Evolutionary conservation across 2,113 vertebrate species (phyloP).

Genomic region (Centropristis striata): DNA sequence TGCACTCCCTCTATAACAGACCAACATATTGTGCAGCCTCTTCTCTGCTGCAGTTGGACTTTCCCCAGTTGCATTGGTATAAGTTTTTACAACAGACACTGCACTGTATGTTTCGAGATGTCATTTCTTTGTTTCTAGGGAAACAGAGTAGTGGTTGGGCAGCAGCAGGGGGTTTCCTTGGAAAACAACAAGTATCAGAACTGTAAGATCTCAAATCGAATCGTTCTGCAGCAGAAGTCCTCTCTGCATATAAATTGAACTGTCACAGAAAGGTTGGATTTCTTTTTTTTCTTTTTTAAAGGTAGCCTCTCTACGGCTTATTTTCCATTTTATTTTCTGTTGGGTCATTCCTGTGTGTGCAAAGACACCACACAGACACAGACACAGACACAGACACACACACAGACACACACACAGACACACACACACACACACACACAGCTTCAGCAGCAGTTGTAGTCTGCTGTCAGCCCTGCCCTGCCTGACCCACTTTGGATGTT

Average conservation of each 20-base stretch:
- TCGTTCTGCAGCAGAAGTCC: slow-evolving; percentile 33
- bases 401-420: slow-evolving; percentile 46
- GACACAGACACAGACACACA: slow-evolving; percentile 31
- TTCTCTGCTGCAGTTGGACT: slow-evolving; percentile 29
- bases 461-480: slow-evolving; percentile 64
- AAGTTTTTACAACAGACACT: slow-evolving; percentile 39
- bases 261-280: slow-evolving; percentile 42
- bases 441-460: slow-evolving; percentile 56
- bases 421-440: slow-evolving; percentile 40
- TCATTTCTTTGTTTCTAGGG: slow-evolving; percentile 68
- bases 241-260: slow-evolving; percentile 52
- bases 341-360: slow-evolving; percentile 32
- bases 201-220: slow-evolving; percentile 33
- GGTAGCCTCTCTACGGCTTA: slow-evolving; percentile 5
- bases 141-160: slow-evolving; percentile 55
- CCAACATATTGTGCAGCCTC: neutral
- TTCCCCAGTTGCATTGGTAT: slow-evolving; percentile 17
- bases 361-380: slow-evolving; percentile 41
- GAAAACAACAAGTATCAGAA: slow-evolving; percentile 41
- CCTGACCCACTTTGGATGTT: slow-evolving; percentile 80
- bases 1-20: neutral
- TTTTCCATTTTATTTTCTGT: slow-evolving; percentile 40
- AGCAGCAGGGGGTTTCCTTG: slow-evolving; percentile 62
- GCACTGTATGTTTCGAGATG: slow-evolving; percentile 38
- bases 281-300: neutral